A percentile compares a stretch with the other conserved stretches of the same genome.
Conservation (phyloP, 2,797 vertebrate species). For the Characodon lateralis region DNA sequence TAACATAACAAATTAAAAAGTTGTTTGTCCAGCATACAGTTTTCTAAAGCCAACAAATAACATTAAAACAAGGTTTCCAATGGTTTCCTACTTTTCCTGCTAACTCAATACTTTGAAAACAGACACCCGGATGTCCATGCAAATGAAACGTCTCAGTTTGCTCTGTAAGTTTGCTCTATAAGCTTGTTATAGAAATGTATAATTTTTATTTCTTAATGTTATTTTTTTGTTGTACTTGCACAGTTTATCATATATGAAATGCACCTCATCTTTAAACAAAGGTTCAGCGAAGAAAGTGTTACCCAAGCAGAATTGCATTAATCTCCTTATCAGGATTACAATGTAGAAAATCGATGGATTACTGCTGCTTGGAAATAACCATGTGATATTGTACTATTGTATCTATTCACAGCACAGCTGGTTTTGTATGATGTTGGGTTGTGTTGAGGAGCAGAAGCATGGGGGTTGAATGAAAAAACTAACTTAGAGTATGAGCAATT, state of each 20-base stretch:
- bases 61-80: too few species aligned
- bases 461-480: background rate
- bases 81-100: too few species aligned
- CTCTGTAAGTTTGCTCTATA: background rate
- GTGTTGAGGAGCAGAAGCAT: background rate
- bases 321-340: background rate
- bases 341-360: background rate
- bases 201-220: background rate
- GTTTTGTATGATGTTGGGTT: background rate
- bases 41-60: too few species aligned
- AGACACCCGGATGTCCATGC: too few species aligned
- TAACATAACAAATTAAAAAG: too few species aligned
- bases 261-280: background rate
- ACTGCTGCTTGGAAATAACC: background rate
- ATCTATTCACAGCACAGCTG: background rate
- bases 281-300: background rate
- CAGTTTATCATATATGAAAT: background rate
- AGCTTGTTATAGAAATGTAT: background rate
- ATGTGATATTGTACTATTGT: background rate
- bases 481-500: background rate
- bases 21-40: too few species aligned
- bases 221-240: background rate
- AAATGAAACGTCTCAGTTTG: too few species aligned
- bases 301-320: background rate
- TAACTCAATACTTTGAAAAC: too few species aligned